Evolutionary conservation across 2,888 invertebrate genomes (phyloP).

Genomic region (Ferrisia virgata): DNA sequence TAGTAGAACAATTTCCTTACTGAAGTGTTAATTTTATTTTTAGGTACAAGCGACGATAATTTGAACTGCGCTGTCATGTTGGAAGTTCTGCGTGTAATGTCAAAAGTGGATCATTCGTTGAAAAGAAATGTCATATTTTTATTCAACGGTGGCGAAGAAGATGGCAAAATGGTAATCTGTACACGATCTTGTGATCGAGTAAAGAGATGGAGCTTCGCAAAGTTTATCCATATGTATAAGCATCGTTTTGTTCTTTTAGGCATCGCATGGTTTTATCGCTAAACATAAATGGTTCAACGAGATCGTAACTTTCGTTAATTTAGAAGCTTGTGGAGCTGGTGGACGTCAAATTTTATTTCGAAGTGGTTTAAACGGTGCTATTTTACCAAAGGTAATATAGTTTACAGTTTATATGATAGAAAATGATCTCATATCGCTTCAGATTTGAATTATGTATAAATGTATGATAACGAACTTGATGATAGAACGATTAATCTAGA

Average conservation of each 20-base stretch:
- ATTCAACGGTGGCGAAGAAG: constrained; percentile 90
- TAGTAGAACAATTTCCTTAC: background rate
- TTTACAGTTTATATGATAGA: too few relatives aligned
- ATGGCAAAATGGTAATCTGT: constrained; percentile 65
- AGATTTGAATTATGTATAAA: too few relatives aligned
- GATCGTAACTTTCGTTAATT: constrained; percentile 72
- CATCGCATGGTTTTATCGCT: constrained; percentile 87
- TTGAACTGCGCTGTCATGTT: constrained; percentile 85
- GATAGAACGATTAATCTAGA: too few relatives aligned
- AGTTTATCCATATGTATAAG: too few relatives aligned
- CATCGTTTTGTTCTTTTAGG: constrained; percentile 54
- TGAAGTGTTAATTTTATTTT: background rate
- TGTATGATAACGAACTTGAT: too few relatives aligned
- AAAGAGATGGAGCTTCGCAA: too few relatives aligned
- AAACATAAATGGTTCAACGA: constrained; percentile 77
- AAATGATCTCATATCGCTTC: too few relatives aligned
- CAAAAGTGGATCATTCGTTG: constrained; percentile 58
- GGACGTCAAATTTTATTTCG: constrained; percentile 85
- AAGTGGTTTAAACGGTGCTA: constrained; percentile 64
- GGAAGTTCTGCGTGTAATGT: constrained; percentile 72
- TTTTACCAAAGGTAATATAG: background rate
- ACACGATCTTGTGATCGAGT: background rate
- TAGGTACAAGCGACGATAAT: constrained; percentile 79
- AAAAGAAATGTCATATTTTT: constrained; percentile 75
- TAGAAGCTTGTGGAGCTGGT: constrained; percentile 86